Evolutionary conservation across 1,140 invertebrate species (phyloP).

Genomic region (Platorchestia sp.): DNA sequence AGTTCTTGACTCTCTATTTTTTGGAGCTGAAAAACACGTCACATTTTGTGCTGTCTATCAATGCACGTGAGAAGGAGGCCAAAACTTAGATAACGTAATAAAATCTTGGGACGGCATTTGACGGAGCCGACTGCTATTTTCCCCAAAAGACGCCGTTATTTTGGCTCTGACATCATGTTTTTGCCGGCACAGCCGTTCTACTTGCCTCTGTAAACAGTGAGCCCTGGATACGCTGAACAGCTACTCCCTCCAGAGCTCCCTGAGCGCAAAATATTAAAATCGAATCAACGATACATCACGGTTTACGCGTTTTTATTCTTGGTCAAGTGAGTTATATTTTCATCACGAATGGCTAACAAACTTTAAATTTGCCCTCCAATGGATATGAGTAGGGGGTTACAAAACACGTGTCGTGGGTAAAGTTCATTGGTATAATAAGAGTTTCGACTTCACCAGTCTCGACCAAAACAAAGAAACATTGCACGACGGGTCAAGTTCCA

Average conservation of each 20-base stretch:
- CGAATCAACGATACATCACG: background rate
- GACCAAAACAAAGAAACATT: background rate
- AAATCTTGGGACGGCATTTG: too few species aligned
- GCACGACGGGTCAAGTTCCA: background rate
- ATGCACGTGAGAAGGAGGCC: background rate
- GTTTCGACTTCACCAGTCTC: background rate
- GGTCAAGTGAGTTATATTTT: background rate
- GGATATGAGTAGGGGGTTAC: background rate
- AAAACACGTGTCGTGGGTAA: background rate
- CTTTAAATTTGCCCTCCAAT: background rate
- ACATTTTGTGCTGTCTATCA: background rate
- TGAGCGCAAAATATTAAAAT: background rate
- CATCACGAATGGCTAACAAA: background rate
- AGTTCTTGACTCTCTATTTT: background rate
- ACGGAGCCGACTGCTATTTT: too few species aligned
- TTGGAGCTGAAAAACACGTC: background rate
- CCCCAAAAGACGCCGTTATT: too few species aligned
- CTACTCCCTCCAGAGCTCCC: background rate
- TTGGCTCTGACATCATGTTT: too few species aligned
- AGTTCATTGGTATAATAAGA: background rate
- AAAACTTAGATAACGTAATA: too few species aligned
- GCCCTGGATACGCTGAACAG: background rate
- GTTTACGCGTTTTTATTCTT: background rate
- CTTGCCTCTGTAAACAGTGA: background rate
- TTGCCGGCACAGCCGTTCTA: background rate